Evolutionary conservation across 1,140 invertebrate genomes (phyloP).

Genomic region (Drosophila nebulosa): DNA sequence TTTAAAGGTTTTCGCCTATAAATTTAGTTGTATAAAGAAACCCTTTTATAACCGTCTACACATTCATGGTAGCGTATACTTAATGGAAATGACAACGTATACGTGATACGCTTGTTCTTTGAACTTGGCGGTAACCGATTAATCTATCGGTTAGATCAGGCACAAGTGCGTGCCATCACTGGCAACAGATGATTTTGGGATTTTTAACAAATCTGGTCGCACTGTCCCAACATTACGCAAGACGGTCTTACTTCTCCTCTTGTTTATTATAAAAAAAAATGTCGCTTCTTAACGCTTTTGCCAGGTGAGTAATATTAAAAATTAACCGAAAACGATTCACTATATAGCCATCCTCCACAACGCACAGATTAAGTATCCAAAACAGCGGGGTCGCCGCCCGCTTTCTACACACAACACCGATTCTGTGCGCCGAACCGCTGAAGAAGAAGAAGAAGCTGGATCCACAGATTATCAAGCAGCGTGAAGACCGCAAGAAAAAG

Average conservation of each 20-base stretch:
- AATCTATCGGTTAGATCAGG: neutral
- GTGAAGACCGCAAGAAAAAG: slow-evolving; percentile 90
- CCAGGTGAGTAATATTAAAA: slow-evolving; percentile 32
- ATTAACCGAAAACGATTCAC: too few relatives aligned
- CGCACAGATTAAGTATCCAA: slow-evolving; percentile 45
- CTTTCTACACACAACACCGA: slow-evolving; percentile 57
- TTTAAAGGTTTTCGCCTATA: too few relatives aligned
- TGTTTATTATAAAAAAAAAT: slow-evolving; percentile 53
- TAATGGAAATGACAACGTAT: neutral
- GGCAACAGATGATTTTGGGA: neutral
- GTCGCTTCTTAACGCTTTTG: slow-evolving; percentile 47
- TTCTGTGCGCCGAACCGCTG: slow-evolving; percentile 87
- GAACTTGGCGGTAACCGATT: neutral
- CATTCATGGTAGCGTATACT: too few relatives aligned
- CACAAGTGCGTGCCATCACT: neutral
- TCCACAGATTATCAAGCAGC: slow-evolving; percentile 87
- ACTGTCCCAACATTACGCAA: slow-evolving; percentile 28
- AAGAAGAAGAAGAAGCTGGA: slow-evolving; percentile 94
- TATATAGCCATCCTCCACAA: neutral
- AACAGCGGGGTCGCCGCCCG: slow-evolving; percentile 21
- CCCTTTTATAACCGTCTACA: too few relatives aligned
- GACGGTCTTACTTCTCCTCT: slow-evolving; percentile 22
- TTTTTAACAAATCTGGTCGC: neutral
- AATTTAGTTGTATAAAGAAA: too few relatives aligned
- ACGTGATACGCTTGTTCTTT: neutral